Conservation (phyloP, 2,888 invertebrate genomes). For the Lucinisca nassula region DNA sequence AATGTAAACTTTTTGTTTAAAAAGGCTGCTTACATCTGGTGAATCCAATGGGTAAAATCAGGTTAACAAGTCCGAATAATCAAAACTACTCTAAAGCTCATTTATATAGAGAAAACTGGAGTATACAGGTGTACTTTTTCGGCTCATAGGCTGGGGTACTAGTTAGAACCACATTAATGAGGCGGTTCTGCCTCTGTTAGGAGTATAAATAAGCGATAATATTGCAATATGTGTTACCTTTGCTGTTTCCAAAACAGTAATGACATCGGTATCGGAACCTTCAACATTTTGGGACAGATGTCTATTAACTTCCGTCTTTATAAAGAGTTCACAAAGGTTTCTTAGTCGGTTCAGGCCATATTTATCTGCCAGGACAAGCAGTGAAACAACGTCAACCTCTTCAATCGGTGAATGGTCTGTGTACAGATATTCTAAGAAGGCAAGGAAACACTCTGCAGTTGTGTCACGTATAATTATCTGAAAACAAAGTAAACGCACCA, state of each 20-base stretch:
- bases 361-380: conserved; percentile 79
- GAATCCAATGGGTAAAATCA: no score
- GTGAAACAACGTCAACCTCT: conserved; percentile 78
- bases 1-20: no score
- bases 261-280: conserved; percentile 81
- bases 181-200: no score
- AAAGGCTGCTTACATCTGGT: no score
- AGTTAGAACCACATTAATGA: no score
- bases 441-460: conserved; percentile 73
- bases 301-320: conserved; percentile 82
- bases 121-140: no score
- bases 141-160: no score
- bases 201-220: background rate
- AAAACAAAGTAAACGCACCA: no score
- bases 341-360: conserved; percentile 78
- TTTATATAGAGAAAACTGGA: no score
- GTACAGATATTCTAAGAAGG: conserved; percentile 83
- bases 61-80: no score
- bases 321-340: conserved; percentile 83
- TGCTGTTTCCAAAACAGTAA: conserved; percentile 77
- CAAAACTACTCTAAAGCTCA: no score
- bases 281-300: conserved; percentile 75
- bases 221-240: conserved; percentile 71
- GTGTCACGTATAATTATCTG: conserved; percentile 72
- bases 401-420: conserved; percentile 84